Conservation (phyloP, 1,140 invertebrate genomes). For the Bemisia tabaci region DNA sequence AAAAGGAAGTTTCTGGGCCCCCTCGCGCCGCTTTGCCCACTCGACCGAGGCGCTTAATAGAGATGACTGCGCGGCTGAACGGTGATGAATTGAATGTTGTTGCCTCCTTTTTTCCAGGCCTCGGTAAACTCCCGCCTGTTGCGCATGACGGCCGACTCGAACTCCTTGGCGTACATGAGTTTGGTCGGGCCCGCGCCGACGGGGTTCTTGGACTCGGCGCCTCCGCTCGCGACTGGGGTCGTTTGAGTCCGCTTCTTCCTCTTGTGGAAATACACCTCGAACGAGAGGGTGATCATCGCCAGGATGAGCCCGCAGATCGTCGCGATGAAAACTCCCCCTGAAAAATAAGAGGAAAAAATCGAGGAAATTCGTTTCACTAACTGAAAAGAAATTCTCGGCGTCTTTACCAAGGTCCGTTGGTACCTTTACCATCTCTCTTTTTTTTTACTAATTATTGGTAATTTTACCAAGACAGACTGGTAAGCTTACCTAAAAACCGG, state of each 20-base stretch:
- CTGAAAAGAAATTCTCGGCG: too few species aligned
- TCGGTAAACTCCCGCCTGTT: not conserved
- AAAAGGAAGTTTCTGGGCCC: too few species aligned
- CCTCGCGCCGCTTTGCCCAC: too few species aligned
- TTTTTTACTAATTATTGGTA: too few species aligned
- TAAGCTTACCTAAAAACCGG: too few species aligned
- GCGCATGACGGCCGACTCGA: not conserved
- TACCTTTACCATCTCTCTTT: too few species aligned
- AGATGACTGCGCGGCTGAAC: not conserved
- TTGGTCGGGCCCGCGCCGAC: not conserved
- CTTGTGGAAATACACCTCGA: slow-evolving; percentile 66
- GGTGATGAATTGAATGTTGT: not conserved
- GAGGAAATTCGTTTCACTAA: too few species aligned
- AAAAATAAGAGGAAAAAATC: too few species aligned
- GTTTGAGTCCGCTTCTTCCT: slow-evolving; percentile 35
- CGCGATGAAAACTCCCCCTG: slow-evolving; percentile 78
- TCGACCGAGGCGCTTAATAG: not conserved
- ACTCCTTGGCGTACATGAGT: not conserved
- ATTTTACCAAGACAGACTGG: too few species aligned
- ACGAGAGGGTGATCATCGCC: slow-evolving; percentile 64
- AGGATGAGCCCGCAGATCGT: slow-evolving; percentile 66
- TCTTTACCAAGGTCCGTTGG: too few species aligned
- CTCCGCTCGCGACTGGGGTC: not conserved
- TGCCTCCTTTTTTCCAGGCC: not conserved
- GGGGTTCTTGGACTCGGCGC: not conserved